phyloP scores from a whole-genome alignment of 37 sponge, comb jelly and placozoan species.

The Cliona cf. orientalis region DNA sequence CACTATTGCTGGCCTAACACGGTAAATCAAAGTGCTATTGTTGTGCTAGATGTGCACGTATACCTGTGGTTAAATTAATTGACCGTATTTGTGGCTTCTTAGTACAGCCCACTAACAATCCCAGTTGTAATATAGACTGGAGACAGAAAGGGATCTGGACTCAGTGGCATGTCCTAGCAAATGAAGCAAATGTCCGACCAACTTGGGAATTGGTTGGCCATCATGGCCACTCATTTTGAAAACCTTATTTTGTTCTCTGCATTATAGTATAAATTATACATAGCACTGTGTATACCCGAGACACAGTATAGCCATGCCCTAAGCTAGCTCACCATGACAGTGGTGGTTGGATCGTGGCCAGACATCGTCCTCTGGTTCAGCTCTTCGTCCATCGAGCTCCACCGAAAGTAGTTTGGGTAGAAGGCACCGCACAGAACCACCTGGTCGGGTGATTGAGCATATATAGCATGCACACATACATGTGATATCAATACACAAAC shows the following conservation, averaged over 20 bases:
- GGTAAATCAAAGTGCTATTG: too few species aligned
- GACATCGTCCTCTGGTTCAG: conserved; percentile 49
- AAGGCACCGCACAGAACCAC: conserved; percentile 86
- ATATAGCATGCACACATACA: neutral
- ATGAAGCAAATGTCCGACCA: too few species aligned
- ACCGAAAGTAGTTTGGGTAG: conserved; percentile 88
- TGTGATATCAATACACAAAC: neutral
- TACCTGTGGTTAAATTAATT: too few species aligned
- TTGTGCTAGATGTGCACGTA: too few species aligned
- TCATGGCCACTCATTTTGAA: neutral
- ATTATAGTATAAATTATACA: neutral
- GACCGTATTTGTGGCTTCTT: too few species aligned
- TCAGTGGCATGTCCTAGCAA: too few species aligned
- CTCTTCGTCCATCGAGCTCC: conserved; percentile 61
- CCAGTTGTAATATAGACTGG: too few species aligned
- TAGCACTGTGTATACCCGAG: too few species aligned
- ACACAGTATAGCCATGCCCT: neutral
- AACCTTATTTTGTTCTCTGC: neutral
- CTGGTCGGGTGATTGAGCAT: conserved; percentile 22
- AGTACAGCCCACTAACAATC: too few species aligned
- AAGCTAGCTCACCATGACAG: conserved; percentile 74
- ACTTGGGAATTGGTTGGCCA: too few species aligned
- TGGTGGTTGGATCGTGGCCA: conserved; percentile 77
- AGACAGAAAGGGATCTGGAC: too few species aligned
- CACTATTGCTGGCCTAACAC: too few species aligned